Evolutionary conservation across 2,797 vertebrate genomes (phyloP).

Genomic region (Balearica regulorum): DNA sequence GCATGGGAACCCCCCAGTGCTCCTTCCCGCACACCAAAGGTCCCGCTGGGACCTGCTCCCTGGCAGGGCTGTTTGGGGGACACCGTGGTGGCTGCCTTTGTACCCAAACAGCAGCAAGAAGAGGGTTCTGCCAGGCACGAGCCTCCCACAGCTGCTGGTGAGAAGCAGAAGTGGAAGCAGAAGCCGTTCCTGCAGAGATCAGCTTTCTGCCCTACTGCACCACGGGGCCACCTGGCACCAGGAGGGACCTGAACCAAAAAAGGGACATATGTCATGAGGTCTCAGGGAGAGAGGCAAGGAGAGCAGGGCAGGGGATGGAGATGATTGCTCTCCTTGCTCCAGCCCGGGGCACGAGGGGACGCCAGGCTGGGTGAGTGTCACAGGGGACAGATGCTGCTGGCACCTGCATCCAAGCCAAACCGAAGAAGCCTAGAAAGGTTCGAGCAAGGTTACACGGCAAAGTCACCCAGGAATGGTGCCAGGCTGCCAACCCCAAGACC

Average conservation of each 20-base stretch:
- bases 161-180: neutral
- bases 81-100: neutral
- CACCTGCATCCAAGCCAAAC: neutral
- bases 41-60: neutral
- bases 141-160: neutral
- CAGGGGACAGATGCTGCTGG: neutral
- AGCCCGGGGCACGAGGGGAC: neutral
- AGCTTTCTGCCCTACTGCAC: neutral
- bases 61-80: neutral
- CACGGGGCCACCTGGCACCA: neutral
- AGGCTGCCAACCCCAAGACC: neutral
- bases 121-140: neutral
- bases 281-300: neutral
- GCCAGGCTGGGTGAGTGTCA: neutral
- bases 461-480: neutral
- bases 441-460: rapidly evolving
- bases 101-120: neutral
- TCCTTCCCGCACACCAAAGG: neutral
- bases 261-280: neutral
- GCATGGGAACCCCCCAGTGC: neutral
- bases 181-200: neutral
- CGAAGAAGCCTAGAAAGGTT: neutral
- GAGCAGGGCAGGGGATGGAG: neutral
- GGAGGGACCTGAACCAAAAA: neutral
- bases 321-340: neutral